Conservation (phyloP, 2,888 invertebrate species). For the Xestia rhomboidea region DNA sequence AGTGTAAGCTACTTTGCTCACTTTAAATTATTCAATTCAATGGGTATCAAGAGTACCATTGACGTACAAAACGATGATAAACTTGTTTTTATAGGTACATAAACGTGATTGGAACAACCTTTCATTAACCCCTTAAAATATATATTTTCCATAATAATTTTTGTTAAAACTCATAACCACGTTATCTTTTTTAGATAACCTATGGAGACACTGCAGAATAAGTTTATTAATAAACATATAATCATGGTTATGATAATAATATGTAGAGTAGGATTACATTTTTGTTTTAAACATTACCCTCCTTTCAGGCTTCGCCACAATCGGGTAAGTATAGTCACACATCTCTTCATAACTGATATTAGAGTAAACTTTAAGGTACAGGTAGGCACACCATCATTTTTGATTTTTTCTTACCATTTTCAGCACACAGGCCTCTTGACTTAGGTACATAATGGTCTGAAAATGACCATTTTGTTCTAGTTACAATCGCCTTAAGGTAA, state of each 20-base stretch:
- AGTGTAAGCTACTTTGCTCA: background rate
- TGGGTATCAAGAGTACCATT: conserved; percentile 20
- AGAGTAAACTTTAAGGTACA: no score
- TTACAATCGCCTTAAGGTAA: conserved; percentile 22
- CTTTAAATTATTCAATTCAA: conserved; percentile 18
- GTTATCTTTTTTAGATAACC: conserved; percentile 19
- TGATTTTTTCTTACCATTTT: background rate
- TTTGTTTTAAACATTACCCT: background rate
- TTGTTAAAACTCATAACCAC: background rate
- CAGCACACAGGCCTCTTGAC: background rate
- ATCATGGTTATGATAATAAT: no score
- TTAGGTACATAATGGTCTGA: background rate
- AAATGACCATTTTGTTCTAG: background rate
- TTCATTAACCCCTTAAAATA: conserved; percentile 7
- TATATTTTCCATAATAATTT: conserved; percentile 23
- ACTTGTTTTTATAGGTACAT: conserved; percentile 20
- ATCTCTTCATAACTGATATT: no score
- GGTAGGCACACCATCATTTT: no score
- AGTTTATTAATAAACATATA: background rate
- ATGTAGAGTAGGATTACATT: no score
- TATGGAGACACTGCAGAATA: conserved; percentile 19
- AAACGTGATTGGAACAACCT: conserved; percentile 12
- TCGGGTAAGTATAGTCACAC: background rate
- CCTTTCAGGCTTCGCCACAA: background rate
- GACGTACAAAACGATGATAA: conserved; percentile 21